Conservation (phyloP, 2,113 vertebrate species). For the Gobio gobio region DNA sequence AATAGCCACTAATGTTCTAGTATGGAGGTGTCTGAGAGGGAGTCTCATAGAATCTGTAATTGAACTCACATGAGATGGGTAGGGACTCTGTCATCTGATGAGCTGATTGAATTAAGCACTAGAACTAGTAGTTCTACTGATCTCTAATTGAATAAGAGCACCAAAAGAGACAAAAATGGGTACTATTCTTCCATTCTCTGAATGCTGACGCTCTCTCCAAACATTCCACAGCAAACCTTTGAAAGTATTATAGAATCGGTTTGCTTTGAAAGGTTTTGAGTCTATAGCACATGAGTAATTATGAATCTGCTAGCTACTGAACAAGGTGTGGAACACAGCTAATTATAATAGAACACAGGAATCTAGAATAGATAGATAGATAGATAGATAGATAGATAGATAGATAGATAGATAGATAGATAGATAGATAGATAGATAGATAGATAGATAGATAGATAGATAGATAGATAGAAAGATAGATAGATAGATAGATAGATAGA, state of each 20-base stretch:
- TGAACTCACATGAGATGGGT: constrained; percentile 84
- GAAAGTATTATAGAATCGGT: no score
- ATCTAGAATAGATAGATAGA: no score
- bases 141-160: constrained; percentile 80
- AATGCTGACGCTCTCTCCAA: constrained; percentile 47
- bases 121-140: constrained; percentile 76
- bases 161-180: constrained; percentile 63
- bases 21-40: background rate
- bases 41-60: constrained; percentile 76
- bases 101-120: constrained; percentile 82
- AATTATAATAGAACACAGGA: background rate
- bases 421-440: no score
- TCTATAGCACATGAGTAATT: background rate
- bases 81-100: constrained; percentile 79
- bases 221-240: background rate
- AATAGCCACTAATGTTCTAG: background rate
- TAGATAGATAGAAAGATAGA: no score
- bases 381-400: no score
- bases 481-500: no score
- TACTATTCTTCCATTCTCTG: constrained; percentile 63
- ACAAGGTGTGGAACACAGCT: background rate
- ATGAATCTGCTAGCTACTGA: background rate
- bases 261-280: background rate
- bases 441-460: no score
- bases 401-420: no score